Evolutionary conservation across 2,888 invertebrate genomes (phyloP).

Genomic region (Meandrusa payeni): DNA sequence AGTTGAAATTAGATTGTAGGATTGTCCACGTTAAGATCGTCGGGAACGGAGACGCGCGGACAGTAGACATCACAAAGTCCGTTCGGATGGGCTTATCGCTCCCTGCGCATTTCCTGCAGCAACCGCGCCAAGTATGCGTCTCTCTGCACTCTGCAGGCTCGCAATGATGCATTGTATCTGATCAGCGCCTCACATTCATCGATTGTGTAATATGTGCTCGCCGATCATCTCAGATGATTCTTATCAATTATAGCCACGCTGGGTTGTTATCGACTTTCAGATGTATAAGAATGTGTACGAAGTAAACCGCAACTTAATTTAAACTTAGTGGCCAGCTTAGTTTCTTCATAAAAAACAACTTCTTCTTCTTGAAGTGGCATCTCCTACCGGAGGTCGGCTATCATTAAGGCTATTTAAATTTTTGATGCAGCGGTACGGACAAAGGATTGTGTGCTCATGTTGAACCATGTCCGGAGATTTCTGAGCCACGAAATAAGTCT

Average conservation of each 20-base stretch:
- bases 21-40: conserved; percentile 40
- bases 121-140: conserved; percentile 69
- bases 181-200: conserved; percentile 16
- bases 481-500: no score
- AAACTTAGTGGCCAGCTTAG: no score
- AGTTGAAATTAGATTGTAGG: no score
- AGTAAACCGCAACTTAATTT: no score
- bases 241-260: conserved; percentile 6
- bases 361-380: no score
- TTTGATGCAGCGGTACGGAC: no score
- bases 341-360: no score
- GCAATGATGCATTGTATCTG: conserved; percentile 21
- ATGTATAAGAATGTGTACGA: neutral
- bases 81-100: conserved; percentile 74
- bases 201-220: conserved; percentile 22
- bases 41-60: conserved; percentile 65
- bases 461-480: no score
- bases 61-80: conserved; percentile 78
- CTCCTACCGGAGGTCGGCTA: no score
- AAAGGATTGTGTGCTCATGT: no score
- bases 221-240: conserved; percentile 13
- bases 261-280: no score
- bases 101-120: conserved; percentile 70
- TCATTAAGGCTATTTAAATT: no score
- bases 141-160: conserved; percentile 38